Evolutionary conservation across 2,888 invertebrate genomes (phyloP).

Genomic region (Pandemis corylana): DNA sequence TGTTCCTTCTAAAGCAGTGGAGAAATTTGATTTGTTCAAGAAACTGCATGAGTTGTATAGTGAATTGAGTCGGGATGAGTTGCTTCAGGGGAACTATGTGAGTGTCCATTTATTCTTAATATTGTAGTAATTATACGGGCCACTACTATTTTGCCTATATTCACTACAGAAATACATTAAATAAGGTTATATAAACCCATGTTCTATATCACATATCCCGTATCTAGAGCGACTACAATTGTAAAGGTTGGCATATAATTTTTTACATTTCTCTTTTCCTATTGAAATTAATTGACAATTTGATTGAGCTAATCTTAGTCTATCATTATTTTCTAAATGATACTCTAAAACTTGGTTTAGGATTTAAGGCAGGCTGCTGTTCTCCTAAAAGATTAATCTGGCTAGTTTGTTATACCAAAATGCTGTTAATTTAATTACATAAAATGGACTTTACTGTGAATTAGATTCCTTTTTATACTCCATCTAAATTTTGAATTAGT

Average conservation of each 20-base stretch:
- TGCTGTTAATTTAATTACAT: not conserved
- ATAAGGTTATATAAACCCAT: not conserved
- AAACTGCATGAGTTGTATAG: constrained; percentile 81
- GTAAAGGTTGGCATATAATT: not conserved
- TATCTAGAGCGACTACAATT: not conserved
- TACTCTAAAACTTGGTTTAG: too few species aligned
- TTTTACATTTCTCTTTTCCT: too few species aligned
- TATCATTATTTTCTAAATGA: not conserved
- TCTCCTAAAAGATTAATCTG: not conserved
- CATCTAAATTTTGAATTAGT: too few species aligned
- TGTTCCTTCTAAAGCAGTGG: constrained; percentile 67
- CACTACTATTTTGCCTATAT: not conserved
- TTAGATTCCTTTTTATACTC: not conserved
- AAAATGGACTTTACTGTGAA: not conserved
- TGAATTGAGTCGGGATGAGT: constrained; percentile 79
- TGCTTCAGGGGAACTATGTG: constrained; percentile 76
- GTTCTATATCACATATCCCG: not conserved
- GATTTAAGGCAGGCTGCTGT: too few species aligned
- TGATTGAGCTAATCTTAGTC: not conserved
- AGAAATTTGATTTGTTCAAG: constrained; percentile 81
- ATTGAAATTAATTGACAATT: not conserved
- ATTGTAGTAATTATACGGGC: not conserved
- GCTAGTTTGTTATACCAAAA: not conserved
- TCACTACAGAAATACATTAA: not conserved
- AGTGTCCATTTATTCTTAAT: constrained; percentile 53